These are phyloP conservation scores for Trachemys scripta DNA, from an alignment of 2,113 vertebrate genomes.

Conservation along the genomic window DNA sequence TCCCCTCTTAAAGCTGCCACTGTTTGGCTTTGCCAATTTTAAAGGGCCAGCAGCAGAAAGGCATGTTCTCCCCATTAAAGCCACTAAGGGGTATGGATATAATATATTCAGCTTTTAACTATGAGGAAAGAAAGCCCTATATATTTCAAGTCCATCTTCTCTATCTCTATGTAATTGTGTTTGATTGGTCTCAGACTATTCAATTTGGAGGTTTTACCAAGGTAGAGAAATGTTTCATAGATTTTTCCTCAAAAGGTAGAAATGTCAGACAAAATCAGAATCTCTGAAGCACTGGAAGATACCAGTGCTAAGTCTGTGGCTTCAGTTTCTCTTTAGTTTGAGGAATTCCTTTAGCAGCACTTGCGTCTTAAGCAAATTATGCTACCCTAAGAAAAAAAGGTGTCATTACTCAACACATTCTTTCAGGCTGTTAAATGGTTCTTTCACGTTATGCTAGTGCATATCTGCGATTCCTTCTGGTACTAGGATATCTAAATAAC, in stretches of 20 bases:
- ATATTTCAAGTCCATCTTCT: background rate
- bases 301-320: background rate
- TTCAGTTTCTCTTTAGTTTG: background rate
- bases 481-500: rapidly evolving
- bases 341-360: background rate
- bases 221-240: rapidly evolving
- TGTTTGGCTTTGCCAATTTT: background rate
- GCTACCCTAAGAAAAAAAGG: background rate
- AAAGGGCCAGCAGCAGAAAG: background rate
- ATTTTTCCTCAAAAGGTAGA: rapidly evolving
- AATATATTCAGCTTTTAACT: background rate
- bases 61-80: rapidly evolving
- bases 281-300: rapidly evolving
- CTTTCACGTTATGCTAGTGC: rapidly evolving
- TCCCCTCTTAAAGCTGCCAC: rapidly evolving
- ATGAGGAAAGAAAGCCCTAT: background rate
- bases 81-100: background rate
- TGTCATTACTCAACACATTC: rapidly evolving
- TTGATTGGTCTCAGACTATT: rapidly evolving
- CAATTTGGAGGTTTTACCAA: background rate
- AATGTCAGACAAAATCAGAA: rapidly evolving
- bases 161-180: rapidly evolving
- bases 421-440: background rate
- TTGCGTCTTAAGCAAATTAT: background rate
- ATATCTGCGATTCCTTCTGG: rapidly evolving